Percentiles rank a stretch among this genome's conserved stretches.
phyloP scores from a whole-genome alignment of 1,140 invertebrate genomes.

The Drosophila azteca region DNA sequence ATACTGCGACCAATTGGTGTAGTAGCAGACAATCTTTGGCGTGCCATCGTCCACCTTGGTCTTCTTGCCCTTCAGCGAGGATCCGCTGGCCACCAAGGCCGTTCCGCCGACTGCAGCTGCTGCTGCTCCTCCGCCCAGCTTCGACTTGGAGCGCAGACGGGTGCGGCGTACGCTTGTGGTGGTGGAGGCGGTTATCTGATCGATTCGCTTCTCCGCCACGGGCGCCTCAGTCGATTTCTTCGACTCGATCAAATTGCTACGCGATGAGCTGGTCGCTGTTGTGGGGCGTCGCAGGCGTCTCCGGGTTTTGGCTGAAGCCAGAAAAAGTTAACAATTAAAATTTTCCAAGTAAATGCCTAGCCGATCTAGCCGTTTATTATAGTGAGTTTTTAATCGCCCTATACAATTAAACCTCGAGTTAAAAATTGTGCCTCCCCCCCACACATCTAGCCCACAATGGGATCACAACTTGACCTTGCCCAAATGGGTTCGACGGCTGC shows the following conservation, averaged over 20 bases:
- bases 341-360: too few species aligned
- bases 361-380: too few species aligned
- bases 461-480: slow-evolving; percentile 44
- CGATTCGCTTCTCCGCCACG: slow-evolving; percentile 84
- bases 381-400: neutral
- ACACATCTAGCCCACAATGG: slow-evolving; percentile 37
- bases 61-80: slow-evolving; percentile 84
- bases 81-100: slow-evolving; percentile 85
- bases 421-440: slow-evolving; percentile 1
- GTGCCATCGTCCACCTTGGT: slow-evolving; percentile 87
- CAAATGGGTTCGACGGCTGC: slow-evolving; percentile 18
- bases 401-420: neutral
- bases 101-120: slow-evolving; percentile 86
- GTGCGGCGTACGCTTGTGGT: slow-evolving; percentile 86
- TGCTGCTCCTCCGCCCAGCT: slow-evolving; percentile 85
- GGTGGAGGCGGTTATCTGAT: slow-evolving; percentile 86
- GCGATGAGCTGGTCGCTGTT: slow-evolving; percentile 82
- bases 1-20: slow-evolving; percentile 99
- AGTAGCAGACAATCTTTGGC: slow-evolving; percentile 94
- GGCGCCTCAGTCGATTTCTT: slow-evolving; percentile 83
- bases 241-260: slow-evolving; percentile 83
- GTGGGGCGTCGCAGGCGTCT: slow-evolving; percentile 86
- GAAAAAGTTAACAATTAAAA: neutral
- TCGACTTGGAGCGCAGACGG: slow-evolving; percentile 87
- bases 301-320: slow-evolving; percentile 79